Evolutionary conservation across 2,797 vertebrate species (phyloP).

Genomic region (Denticeps clupeoides): DNA sequence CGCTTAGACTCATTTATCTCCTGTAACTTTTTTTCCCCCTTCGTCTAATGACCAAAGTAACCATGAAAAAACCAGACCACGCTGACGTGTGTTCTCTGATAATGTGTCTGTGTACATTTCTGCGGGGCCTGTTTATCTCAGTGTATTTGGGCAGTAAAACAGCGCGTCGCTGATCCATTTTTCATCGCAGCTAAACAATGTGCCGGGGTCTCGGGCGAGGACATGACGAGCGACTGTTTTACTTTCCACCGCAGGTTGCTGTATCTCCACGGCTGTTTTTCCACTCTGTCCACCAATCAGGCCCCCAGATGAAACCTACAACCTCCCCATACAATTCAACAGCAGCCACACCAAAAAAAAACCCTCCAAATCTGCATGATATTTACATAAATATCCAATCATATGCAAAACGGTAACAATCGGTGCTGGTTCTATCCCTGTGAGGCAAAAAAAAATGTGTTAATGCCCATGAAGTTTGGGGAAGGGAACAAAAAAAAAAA

Average conservation of each 20-base stretch:
- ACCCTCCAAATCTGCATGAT: background rate
- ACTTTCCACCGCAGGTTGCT: too few species aligned
- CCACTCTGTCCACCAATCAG: too few species aligned
- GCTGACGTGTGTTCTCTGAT: background rate
- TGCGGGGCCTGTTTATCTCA: conserved; percentile 11
- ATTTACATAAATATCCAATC: conserved; percentile 2
- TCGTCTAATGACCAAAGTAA: background rate
- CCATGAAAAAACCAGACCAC: background rate
- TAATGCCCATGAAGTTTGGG: too few species aligned
- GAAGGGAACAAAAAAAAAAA: conserved; percentile 4
- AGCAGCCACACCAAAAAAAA: background rate
- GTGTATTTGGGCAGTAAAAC: conserved; percentile 16
- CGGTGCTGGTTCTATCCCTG: too few species aligned
- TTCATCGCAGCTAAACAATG: conserved; percentile 15
- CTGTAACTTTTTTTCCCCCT: too few species aligned
- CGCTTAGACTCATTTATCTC: too few species aligned
- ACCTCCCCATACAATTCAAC: background rate
- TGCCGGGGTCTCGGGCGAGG: conserved; percentile 5
- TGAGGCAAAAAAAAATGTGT: too few species aligned
- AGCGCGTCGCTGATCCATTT: conserved; percentile 7
- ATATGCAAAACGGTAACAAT: conserved; percentile 15
- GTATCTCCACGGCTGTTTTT: background rate
- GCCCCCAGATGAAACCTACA: too few species aligned
- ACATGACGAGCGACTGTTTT: too few species aligned
- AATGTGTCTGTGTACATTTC: conserved; percentile 9